A percentile compares a stretch with the other conserved stretches of the same genome.
Evolutionary conservation across 2,113 vertebrate genomes (phyloP).

Genomic region (Neotoma lepida): DNA sequence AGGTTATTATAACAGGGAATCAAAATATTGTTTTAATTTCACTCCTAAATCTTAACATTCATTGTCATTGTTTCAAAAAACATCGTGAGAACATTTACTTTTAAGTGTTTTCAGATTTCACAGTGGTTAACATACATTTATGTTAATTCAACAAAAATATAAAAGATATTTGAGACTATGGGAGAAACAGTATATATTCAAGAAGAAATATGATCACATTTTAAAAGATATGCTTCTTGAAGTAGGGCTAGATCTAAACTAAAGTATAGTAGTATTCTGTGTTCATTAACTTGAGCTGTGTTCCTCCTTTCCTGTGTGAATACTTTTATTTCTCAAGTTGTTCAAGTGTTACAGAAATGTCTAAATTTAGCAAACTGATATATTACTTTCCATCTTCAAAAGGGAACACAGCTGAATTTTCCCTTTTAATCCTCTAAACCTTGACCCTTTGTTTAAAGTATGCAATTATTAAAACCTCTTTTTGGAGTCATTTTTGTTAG

Average conservation of each 20-base stretch:
- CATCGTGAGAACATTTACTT: neutral
- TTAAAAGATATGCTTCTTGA: neutral
- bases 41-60: neutral
- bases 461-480: conserved; percentile 18
- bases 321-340: neutral
- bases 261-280: neutral
- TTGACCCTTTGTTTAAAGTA: neutral
- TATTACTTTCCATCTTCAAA: neutral
- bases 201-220: neutral
- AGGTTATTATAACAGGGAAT: neutral
- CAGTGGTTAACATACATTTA: neutral
- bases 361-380: neutral
- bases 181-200: neutral
- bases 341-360: neutral
- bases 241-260: neutral
- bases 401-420: neutral
- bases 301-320: conserved; percentile 2
- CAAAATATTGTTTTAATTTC: neutral
- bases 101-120: neutral
- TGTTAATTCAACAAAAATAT: neutral
- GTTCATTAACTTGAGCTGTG: neutral
- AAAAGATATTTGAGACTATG: neutral
- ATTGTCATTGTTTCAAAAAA: neutral
- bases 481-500: neutral
- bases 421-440: conserved; percentile 20